Evolutionary conservation across 2,888 invertebrate genomes (phyloP).

Genomic region (Apamea epomidion): DNA sequence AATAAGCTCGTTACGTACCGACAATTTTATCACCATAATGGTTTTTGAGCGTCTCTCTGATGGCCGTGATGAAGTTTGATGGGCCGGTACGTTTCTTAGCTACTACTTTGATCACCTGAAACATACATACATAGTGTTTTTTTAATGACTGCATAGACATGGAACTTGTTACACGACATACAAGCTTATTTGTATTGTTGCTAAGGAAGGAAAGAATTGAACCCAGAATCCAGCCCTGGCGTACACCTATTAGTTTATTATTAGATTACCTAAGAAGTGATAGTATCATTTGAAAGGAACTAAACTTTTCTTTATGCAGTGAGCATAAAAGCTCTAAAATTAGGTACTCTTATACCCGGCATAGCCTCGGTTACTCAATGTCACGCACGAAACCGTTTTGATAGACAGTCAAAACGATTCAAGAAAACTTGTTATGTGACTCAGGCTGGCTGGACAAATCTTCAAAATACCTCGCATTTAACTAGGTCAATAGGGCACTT

Average conservation of each 20-base stretch:
- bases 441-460: no score
- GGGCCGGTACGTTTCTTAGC: slow-evolving; percentile 93
- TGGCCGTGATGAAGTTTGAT: slow-evolving; percentile 95
- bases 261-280: neutral
- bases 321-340: neutral
- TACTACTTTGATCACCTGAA: slow-evolving; percentile 93
- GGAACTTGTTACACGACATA: neutral
- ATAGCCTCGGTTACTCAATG: neutral
- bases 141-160: neutral
- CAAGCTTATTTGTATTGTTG: neutral
- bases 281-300: neutral
- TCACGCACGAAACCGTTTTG: neutral
- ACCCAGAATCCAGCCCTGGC: neutral
- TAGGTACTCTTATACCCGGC: neutral
- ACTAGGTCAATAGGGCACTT: no score
- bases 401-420: neutral
- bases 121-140: neutral
- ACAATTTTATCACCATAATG: slow-evolving; percentile 92
- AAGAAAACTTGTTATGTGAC: no score
- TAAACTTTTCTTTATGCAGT: neutral
- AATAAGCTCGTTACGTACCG: slow-evolving; percentile 70
- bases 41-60: slow-evolving; percentile 92
- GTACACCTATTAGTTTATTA: neutral
- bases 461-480: no score
- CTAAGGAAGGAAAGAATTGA: neutral